These are phyloP conservation scores for Coryphaenoides rupestris DNA, from an alignment of 2,113 vertebrate genomes.

Conservation along the genomic window DNA sequence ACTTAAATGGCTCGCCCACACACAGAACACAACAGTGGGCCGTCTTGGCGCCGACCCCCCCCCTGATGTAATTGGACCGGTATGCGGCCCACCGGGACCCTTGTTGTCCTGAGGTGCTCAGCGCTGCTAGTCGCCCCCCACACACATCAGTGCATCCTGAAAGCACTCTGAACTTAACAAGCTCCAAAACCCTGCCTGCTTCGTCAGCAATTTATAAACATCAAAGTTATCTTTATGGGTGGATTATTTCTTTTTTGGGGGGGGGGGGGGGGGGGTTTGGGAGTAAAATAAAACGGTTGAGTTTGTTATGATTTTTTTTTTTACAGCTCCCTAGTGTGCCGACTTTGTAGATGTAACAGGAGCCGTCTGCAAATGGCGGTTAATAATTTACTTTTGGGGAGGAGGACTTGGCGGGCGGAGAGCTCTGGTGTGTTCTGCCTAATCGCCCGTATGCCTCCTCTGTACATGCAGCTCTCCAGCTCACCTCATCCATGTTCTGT, in stretches of 20 bases:
- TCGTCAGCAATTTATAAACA: constrained; percentile 13
- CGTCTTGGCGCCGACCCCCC: constrained; percentile 27
- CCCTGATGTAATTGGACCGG: constrained; percentile 43
- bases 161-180: constrained; percentile 18
- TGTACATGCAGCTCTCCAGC: too few relatives aligned
- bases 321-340: not conserved
- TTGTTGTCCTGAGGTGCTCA: constrained; percentile 18
- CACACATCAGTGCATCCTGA: not conserved
- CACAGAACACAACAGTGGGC: constrained; percentile 28
- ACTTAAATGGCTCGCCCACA: constrained; percentile 22
- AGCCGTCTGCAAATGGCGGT: constrained; percentile 32
- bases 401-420: constrained; percentile 26
- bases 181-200: constrained; percentile 13
- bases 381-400: constrained; percentile 59
- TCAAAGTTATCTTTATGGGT: constrained; percentile 9
- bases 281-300: constrained; percentile 1
- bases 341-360: constrained; percentile 34
- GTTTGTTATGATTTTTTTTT: constrained; percentile 5
- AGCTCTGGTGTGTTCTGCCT: constrained; percentile 6
- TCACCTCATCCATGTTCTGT: too few relatives aligned
- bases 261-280: too few relatives aligned
- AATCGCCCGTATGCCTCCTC: too few relatives aligned
- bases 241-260: too few relatives aligned
- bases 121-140: constrained; percentile 30
- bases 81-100: constrained; percentile 7